Evolutionary conservation across 2,113 vertebrate genomes (phyloP), one percentile per base, ranked within the genome.

Genomic region (Archilochus colubris): DNA sequence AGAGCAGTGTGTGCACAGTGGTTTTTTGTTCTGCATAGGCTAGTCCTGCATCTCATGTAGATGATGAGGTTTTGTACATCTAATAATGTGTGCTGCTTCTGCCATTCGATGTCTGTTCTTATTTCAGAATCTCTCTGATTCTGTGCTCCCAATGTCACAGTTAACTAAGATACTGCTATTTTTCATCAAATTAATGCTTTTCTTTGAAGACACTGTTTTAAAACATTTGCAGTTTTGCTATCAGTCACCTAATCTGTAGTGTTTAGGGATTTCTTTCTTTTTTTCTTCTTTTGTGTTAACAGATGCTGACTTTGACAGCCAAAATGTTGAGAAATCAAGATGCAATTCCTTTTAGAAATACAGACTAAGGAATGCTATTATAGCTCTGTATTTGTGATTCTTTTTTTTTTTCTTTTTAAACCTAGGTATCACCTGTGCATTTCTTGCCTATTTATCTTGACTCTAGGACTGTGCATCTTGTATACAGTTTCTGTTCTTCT

Each of bases 151-250:
- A 40, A 38, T 68, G 85, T 82, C 92, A 78, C 59, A 28, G 88
- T 68, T 78, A 94, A 90, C 62, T 91, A 84, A 92, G 44, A 44
- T 76, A 30, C 58, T 86, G 81, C 91, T 92, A 9, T 58, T 93
- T 89, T 93, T 66, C 82, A 67, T 68, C 61, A 90, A 89, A 92
- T 75, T 78, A 83, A 80, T 86, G 82, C 55, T 53, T 76, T 20
- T 91, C 66, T 78, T 91, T 93, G 53, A 69, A 80, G 27, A 50
- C 74, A 57, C 48, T 72, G 43, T 92, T 95, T 82, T 86, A 91
- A 88, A 88, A 83, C n/a, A 55, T 76, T 88, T 78, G 53, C 53
- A 79, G 66, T n/a, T 75, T 53, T 82, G 73, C 82, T 92, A 31
- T 93, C 83, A 81, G 55, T 73, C 51, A 12, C 43, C 24, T 66